Base-by-base conservation (phyloP, 64 coral and sea anemone species). In the Stichodactyla mertensii region DNA sequence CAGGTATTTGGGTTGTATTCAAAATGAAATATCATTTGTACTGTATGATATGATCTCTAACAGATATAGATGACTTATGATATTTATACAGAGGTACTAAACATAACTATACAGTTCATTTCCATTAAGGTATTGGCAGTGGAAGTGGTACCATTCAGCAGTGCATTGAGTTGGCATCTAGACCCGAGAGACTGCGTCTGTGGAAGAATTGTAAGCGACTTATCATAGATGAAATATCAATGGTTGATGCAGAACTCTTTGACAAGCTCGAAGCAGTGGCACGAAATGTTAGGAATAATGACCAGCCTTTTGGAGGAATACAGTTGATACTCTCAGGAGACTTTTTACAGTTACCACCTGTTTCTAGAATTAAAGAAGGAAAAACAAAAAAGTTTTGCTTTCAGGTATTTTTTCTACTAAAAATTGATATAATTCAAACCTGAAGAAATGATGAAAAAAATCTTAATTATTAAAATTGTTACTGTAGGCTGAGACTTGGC, bases 181-280 rank as follows among this genome's bases (percentile, higher is more conserved):
- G 92, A 15, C 92, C 95, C 19, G 56, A 87, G 1, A 88, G 82
- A 28, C 57, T 84, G 4, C 77, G 87, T 22, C 92, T 85, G 1
- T 98, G 95, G 95, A 91, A 86, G 55, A 55, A 20, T 13, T 98
- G 95, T 67, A 98, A 86, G 57, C 84, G 88, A 20, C 57, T 98
- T 6, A 93, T 98, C 66, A 98, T 98, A 26, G 95, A 98, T 80
- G 95, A 98, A 16, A 98, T 98, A 51, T 98, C 95, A 52, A 98
- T 98, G 92, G 85, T 98, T 24, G 95, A 93, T 77, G 92, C 78
- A 31, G 89, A 61, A 1, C 90, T 81, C 59, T 98, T 98, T 91
- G 95, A 98, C 20, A 98, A 94, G 61, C 89, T 98, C 7, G 92
- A 93, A 52, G 77, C 92, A 53, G 95, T 98, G 51, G 95, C 95